Evolutionary conservation across 2,888 invertebrate genomes (phyloP).

Genomic region (Nemoura dubitans): DNA sequence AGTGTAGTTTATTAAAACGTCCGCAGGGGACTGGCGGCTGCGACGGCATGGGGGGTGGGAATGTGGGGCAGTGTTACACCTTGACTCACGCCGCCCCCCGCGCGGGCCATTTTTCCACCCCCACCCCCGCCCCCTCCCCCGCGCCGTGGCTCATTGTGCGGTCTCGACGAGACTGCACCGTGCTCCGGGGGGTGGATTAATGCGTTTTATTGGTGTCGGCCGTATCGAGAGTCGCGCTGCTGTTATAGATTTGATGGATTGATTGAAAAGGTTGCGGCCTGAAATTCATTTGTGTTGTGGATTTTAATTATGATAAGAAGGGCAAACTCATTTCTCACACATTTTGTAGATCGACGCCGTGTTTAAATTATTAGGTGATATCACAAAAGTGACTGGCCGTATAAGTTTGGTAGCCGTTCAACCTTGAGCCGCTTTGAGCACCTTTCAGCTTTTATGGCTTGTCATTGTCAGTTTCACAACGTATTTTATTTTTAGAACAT

Average conservation of each 20-base stretch:
- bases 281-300: not conserved
- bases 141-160: not conserved
- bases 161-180: not conserved
- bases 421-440: no score
- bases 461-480: no score
- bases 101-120: not conserved
- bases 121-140: not conserved
- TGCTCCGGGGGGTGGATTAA: not conserved
- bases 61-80: constrained; percentile 12
- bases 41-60: not conserved
- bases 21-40: not conserved
- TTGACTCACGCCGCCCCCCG: not conserved
- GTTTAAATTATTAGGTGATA: not conserved
- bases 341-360: not conserved
- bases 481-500: no score
- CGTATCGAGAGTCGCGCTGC: not conserved
- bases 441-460: no score
- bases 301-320: constrained; percentile 3
- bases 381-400: not conserved
- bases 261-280: not conserved
- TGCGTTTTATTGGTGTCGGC: not conserved
- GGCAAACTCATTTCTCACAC: not conserved
- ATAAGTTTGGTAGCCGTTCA: no score
- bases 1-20: not conserved
- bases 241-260: not conserved